Base-by-base conservation (phyloP, 2,113 vertebrate genomes). In the Cyanoramphus novaezelandiae region DNA sequence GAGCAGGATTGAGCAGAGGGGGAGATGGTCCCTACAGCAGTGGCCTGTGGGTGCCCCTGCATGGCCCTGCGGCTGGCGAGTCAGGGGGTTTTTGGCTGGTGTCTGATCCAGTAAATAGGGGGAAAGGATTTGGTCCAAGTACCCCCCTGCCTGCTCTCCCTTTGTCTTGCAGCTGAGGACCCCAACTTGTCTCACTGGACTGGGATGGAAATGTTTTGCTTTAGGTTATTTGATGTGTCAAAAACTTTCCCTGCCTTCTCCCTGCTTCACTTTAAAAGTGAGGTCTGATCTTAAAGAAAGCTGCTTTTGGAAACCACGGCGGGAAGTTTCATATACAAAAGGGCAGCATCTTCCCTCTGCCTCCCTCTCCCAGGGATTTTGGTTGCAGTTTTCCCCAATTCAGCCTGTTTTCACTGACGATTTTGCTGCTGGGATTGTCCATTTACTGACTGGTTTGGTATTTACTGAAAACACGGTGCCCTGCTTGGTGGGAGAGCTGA, bases 1-100 rank as follows among this genome's bases (percentile, higher is more conserved):
- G 3, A 53, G 47, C 14, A 24, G 86, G 62, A 59, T 4, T 7
- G 43, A 79, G 70, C 60, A 83, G 68, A 7, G 74, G 43, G 44
- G 44, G 35, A 57, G 47, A 28, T 0, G 0, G n/a, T 79, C 24
- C 35, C 82, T 57, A 8, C 35, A 39, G 67, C 63, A 44, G 18
- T 9, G 52, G 50, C 70, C 83, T 37, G n/a, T 49, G 74, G 13
- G 33, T 69, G 71, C 12, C 31, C 21, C 35, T 49, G 27, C 24
- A 6, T 2, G 2, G 53, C 9, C 39, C n/a, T 59, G 77, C 59
- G 59, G 67, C 75, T 90, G 88, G 33, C 0, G 18, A 41, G 31
- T 84, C 60, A 29, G 11, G 81, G 24, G 24, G 77, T 4, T 84
- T 82, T 55, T 46, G 64, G 37, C 49, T 86, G 72, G 35, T 82